A percentile compares a stretch with the other conserved stretches of the same genome.
phyloP scores from a whole-genome alignment of 2,113 vertebrate species.

The Potamarius usumacintae region DNA sequence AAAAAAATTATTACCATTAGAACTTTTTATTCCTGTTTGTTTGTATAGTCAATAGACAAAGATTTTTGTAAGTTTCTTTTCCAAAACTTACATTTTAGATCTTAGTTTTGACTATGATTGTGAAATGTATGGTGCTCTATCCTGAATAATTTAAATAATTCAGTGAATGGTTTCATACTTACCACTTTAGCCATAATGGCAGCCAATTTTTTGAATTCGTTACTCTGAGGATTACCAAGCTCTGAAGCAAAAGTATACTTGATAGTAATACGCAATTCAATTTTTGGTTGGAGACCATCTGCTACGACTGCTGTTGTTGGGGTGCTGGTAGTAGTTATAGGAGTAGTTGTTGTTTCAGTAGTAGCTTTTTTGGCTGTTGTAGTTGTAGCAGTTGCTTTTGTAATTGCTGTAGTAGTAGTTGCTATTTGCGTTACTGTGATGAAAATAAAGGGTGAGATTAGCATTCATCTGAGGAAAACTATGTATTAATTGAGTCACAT shows the following conservation, averaged over 20 bases:
- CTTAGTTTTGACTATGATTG: background rate
- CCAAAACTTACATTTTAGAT: background rate
- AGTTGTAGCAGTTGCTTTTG: background rate
- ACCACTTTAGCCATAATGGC: background rate
- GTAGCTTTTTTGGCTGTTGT: background rate
- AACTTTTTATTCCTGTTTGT: background rate
- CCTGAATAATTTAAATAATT: background rate
- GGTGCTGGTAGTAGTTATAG: background rate
- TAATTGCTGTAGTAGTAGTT: background rate
- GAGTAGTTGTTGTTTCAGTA: background rate
- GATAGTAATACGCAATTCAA: slow-evolving; percentile 15
- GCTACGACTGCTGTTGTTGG: background rate
- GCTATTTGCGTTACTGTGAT: background rate
- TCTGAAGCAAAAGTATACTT: background rate
- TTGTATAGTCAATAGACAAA: background rate
- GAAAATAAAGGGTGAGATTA: background rate
- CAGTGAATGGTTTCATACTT: background rate
- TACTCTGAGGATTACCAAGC: background rate
- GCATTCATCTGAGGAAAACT: background rate
- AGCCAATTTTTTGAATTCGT: background rate
- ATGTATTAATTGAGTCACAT: background rate
- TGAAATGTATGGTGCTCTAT: background rate
- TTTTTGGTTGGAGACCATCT: background rate
- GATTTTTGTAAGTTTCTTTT: background rate
- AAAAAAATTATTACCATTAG: background rate